A percentile compares a stretch with the other conserved stretches of the same genome.
Evolutionary conservation across 2,888 invertebrate species (phyloP).

Genomic region (Brassicogethes aeneus): DNA sequence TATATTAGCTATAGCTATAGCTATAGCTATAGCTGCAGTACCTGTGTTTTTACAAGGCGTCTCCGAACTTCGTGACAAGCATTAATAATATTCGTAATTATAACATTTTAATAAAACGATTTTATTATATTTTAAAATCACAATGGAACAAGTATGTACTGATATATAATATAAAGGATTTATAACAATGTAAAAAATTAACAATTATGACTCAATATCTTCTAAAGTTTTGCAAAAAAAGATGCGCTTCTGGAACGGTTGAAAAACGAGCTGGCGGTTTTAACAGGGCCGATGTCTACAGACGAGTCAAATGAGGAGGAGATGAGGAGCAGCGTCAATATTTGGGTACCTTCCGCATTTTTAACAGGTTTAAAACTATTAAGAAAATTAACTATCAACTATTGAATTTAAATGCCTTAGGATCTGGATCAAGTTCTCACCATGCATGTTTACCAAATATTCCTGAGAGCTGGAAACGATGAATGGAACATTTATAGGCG

Average conservation of each 20-base stretch:
- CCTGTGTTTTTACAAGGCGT: too few species aligned
- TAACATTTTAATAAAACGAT: too few species aligned
- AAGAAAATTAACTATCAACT: conserved; percentile 5
- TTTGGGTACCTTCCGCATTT: conserved; percentile 84
- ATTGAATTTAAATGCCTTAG: conserved; percentile 25
- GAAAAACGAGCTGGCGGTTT: conserved; percentile 53
- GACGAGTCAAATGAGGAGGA: conserved; percentile 39
- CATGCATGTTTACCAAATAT: conserved; percentile 89
- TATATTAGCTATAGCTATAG: too few species aligned
- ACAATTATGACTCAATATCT: too few species aligned
- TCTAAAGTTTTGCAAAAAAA: conserved; percentile 55
- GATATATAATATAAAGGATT: too few species aligned
- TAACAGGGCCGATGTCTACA: conserved; percentile 53
- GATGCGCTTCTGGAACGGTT: conserved; percentile 51
- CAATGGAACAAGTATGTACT: too few species aligned
- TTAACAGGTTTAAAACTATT: too few species aligned
- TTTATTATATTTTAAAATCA: too few species aligned
- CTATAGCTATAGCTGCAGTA: too few species aligned
- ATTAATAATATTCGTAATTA: too few species aligned
- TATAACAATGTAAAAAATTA: too few species aligned
- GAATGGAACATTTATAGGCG: conserved; percentile 96
- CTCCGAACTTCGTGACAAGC: too few species aligned
- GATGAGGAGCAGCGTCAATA: conserved; percentile 54
- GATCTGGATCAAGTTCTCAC: conserved; percentile 63
- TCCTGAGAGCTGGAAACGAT: conserved; percentile 68